A percentile compares a stretch with the other conserved stretches of the same genome.
Conservation (phyloP, 2,888 invertebrate genomes). For the Diarsia rubi region DNA sequence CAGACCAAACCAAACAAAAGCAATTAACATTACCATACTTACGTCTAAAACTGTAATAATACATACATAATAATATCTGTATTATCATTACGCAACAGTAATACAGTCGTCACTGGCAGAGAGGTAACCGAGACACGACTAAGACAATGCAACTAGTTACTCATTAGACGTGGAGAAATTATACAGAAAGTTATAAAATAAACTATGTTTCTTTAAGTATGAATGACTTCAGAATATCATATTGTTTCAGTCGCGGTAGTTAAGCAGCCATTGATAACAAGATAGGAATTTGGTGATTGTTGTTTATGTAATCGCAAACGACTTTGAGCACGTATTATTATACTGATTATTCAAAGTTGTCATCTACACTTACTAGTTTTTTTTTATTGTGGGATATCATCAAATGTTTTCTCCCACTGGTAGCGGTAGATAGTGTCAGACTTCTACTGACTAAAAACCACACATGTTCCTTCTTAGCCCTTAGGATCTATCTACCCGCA, state of each 20-base stretch:
- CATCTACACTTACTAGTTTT: no score
- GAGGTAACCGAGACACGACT: slow-evolving; percentile 24
- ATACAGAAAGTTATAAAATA: slow-evolving; percentile 55
- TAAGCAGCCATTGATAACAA: slow-evolving; percentile 36
- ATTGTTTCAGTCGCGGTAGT: slow-evolving; percentile 58
- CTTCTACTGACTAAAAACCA: no score
- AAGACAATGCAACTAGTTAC: slow-evolving; percentile 56
- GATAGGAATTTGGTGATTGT: not conserved
- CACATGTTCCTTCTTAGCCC: no score
- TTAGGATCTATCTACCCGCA: no score
- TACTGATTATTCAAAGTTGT: not conserved
- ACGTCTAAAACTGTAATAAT: slow-evolving; percentile 29
- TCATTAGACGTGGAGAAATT: slow-evolving; percentile 55
- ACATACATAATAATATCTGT: slow-evolving; percentile 32
- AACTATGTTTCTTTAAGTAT: slow-evolving; percentile 32
- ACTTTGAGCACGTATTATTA: not conserved
- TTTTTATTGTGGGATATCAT: no score
- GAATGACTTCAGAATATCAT: slow-evolving; percentile 29
- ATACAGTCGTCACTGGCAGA: slow-evolving; percentile 38
- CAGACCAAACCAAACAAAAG: slow-evolving; percentile 13
- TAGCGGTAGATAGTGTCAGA: no score
- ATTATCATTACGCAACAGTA: slow-evolving; percentile 50
- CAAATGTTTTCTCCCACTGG: no score
- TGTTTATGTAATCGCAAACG: slow-evolving; percentile 12
- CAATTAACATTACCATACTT: slow-evolving; percentile 47